A percentile compares a stretch with the other conserved stretches of the same genome.
Conservation (phyloP, 2,888 invertebrate genomes). For the Helobdella robusta region DNA sequence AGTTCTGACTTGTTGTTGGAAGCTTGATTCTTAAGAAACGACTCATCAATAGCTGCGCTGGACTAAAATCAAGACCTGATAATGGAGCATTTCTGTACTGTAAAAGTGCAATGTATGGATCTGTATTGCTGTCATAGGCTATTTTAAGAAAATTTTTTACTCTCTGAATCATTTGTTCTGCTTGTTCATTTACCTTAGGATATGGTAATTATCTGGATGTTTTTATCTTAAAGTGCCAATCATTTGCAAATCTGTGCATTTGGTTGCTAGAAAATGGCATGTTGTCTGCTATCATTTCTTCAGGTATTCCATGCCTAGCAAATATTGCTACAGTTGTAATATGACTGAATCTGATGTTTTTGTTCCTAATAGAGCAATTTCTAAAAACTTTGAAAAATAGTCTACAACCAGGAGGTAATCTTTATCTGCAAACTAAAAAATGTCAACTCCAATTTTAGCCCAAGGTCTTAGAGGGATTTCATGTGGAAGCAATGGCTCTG, state of each 20-base stretch:
- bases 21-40: slow-evolving; percentile 29
- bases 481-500: slow-evolving; percentile 29
- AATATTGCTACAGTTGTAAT: slow-evolving; percentile 29
- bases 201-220: slow-evolving; percentile 28
- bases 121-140: slow-evolving; percentile 27
- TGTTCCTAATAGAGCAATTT: slow-evolving; percentile 28
- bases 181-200: no score
- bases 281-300: slow-evolving; percentile 32
- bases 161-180: no score
- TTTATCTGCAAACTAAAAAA: slow-evolving; percentile 26
- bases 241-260: slow-evolving; percentile 27
- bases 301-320: slow-evolving; percentile 33
- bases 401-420: slow-evolving; percentile 34
- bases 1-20: slow-evolving; percentile 10
- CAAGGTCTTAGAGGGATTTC: slow-evolving; percentile 29
- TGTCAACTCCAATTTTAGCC: slow-evolving; percentile 32
- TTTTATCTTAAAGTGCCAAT: slow-evolving; percentile 25
- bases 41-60: slow-evolving; percentile 34
- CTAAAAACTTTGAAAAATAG: slow-evolving; percentile 35
- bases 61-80: slow-evolving; percentile 30
- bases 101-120: slow-evolving; percentile 32
- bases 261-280: slow-evolving; percentile 32
- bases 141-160: no score
- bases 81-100: slow-evolving; percentile 33
- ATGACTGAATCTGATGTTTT: slow-evolving; percentile 32